Evolutionary conservation across 1,140 invertebrate species (phyloP), one percentile per base, ranked within the genome.

Genomic region (Coenobita brevimanus): DNA sequence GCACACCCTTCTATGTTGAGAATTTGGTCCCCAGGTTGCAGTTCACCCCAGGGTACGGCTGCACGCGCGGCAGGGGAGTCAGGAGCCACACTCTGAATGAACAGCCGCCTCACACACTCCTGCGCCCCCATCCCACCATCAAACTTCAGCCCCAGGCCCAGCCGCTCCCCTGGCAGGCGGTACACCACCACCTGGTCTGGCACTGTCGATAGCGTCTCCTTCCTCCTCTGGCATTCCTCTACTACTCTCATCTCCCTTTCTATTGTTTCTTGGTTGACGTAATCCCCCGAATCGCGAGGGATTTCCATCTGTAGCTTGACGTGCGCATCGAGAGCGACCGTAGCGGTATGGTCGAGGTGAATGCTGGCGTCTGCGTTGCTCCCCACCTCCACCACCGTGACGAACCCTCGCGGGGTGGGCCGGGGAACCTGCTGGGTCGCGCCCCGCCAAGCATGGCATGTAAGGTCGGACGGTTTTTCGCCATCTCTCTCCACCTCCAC

Each of bases 141-240:
- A 92, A 99, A 98, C 92, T 97, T 97, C 0, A 98, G 93, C 0
- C 97, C 97, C 91, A 99, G 97, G 0, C 97, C 97, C 0, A 99
- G 93, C 60, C 97, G 94, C 92, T 98, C 97, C 0, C 97, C 97
- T 0, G 97, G 96, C 80, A 98, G 93, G 82, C 97, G 94, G 91
- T 96, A 96, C 13, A 98, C 95, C 50, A 95, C 93, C 24, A 97
- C 95, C 80, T 91, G 84, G 33, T 91, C 91, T 0, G 89, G 88
- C 24, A 90, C 83, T 10, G n/a, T 81, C 3, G 85, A 57, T 33
- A 69, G 17, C 4, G 4, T 71, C 46, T 17, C 24, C 21, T 27
- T 57, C 60, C 76, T 73, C 2, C 24, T n/a, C 24, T 69, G 10
- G 21, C 3, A 17, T 17, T 90, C 82, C 38, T 73, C 57, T 2